These are phyloP conservation scores for Trachythela sp. DNA, from an alignment of 64 coral and sea anemone genomes.

Conservation along the genomic window DNA sequence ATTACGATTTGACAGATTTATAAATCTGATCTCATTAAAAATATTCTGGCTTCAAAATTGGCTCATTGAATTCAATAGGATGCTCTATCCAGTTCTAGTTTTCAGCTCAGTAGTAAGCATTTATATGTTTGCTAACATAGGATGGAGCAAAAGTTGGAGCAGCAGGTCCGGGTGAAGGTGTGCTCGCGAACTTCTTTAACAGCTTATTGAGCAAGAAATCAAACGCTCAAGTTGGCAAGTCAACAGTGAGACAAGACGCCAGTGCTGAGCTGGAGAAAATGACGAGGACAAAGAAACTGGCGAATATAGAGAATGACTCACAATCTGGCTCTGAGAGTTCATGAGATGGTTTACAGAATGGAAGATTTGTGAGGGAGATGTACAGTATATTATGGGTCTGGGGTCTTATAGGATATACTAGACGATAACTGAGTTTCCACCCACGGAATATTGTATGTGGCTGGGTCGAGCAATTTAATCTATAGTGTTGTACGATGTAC, in stretches of 20 bases:
- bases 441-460: not conserved
- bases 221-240: slow-evolving; percentile 22
- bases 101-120: no score
- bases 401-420: no score
- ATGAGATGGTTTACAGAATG: not conserved
- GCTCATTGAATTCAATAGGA: no score
- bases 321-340: not conserved
- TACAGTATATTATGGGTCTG: no score
- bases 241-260: slow-evolving; percentile 76
- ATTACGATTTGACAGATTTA: no score
- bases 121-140: not conserved
- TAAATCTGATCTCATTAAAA: no score
- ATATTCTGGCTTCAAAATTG: no score
- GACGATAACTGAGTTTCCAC: no score
- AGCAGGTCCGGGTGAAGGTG: slow-evolving; percentile 65
- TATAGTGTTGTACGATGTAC: no score
- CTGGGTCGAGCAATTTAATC: not conserved
- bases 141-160: slow-evolving; percentile 64
- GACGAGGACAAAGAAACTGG: slow-evolving; percentile 84
- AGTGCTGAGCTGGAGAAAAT: slow-evolving; percentile 91
- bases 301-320: slow-evolving; percentile 32
- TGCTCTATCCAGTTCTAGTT: no score
- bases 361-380: no score
- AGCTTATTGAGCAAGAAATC: slow-evolving; percentile 92
- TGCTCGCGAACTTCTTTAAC: slow-evolving; percentile 99